Percentiles rank a stretch among this genome's conserved stretches.
Conservation (phyloP, 2,888 invertebrate genomes). For the Acleris literana region DNA sequence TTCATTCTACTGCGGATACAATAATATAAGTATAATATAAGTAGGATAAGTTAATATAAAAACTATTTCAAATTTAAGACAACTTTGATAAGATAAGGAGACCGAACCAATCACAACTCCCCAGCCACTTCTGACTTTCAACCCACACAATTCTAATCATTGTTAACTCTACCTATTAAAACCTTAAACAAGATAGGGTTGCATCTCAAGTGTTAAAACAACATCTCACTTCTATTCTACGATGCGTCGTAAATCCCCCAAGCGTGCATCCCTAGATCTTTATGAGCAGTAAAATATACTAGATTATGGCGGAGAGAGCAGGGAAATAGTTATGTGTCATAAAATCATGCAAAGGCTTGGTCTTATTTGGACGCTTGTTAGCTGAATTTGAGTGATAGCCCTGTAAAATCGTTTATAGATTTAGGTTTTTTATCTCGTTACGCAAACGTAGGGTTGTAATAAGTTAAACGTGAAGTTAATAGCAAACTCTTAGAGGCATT, state of each 20-base stretch:
- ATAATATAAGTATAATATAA: no score
- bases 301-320: conserved; percentile 31
- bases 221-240: conserved; percentile 31
- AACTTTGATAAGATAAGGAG: no score
- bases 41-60: no score
- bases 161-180: conserved; percentile 3
- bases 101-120: no score
- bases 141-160: neutral
- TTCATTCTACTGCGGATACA: no score
- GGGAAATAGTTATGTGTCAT: conserved; percentile 33
- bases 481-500: no score
- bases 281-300: conserved; percentile 36
- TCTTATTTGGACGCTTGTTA: conserved; percentile 27
- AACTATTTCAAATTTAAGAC: no score
- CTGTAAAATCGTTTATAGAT: neutral
- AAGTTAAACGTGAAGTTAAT: no score
- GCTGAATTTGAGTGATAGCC: conserved; percentile 5
- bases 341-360: conserved; percentile 29
- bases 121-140: no score
- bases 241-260: conserved; percentile 26
- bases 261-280: conserved; percentile 32
- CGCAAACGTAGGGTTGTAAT: no score
- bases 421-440: no score
- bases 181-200: conserved; percentile 22
- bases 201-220: conserved; percentile 30